phyloP scores from a whole-genome alignment of 2,888 invertebrate genomes.

The Atrina japonica region DNA sequence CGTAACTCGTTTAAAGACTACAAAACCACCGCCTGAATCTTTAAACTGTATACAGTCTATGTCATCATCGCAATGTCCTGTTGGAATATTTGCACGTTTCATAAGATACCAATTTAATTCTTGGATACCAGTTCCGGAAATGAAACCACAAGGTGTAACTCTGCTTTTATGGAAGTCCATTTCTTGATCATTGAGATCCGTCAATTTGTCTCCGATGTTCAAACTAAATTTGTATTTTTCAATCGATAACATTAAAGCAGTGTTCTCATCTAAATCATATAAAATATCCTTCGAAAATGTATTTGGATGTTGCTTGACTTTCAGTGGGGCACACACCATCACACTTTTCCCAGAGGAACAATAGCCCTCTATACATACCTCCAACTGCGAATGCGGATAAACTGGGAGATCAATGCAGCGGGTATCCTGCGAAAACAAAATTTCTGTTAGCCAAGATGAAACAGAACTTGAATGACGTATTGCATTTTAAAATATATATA shows the following conservation, averaged over 20 bases:
- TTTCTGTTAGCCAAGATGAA: too few relatives aligned
- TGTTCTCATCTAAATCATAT: slow-evolving; percentile 35
- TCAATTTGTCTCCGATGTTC: slow-evolving; percentile 39
- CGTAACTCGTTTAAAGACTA: slow-evolving; percentile 17
- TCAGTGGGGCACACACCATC: not conserved
- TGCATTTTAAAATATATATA: too few relatives aligned
- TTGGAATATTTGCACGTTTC: slow-evolving; percentile 28
- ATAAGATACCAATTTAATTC: slow-evolving; percentile 47
- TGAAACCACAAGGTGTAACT: slow-evolving; percentile 34
- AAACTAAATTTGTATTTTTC: slow-evolving; percentile 15
- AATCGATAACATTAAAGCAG: slow-evolving; percentile 8
- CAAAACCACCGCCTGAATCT: slow-evolving; percentile 23
- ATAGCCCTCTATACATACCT: slow-evolving; percentile 26
- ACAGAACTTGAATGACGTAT: too few relatives aligned
- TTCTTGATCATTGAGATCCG: slow-evolving; percentile 35
- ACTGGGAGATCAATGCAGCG: slow-evolving; percentile 37
- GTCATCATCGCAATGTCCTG: slow-evolving; percentile 8
- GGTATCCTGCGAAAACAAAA: too few relatives aligned
- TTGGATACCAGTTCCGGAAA: slow-evolving; percentile 32
- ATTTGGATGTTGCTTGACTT: slow-evolving; percentile 23
- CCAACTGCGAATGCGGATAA: slow-evolving; percentile 19
- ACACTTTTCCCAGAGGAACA: slow-evolving; percentile 9
- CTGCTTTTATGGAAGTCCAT: slow-evolving; percentile 35
- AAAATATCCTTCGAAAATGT: slow-evolving; percentile 21
- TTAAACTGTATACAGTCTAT: slow-evolving; percentile 27